Evolutionary conservation across 2,888 invertebrate genomes (phyloP).

Genomic region (Cheilosia soror): DNA sequence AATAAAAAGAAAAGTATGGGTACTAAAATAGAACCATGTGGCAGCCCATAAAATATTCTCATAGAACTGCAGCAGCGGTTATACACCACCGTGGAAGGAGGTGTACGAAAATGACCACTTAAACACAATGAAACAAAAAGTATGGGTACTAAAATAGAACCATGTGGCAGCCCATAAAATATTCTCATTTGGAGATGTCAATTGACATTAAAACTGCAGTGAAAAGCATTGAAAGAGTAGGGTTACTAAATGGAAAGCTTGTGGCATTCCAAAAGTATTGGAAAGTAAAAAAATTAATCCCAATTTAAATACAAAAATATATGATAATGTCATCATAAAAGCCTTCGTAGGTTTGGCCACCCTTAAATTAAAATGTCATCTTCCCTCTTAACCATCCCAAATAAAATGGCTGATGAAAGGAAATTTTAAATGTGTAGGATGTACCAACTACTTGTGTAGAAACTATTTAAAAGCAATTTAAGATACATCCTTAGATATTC

Average conservation of each 20-base stretch:
- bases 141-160: no score
- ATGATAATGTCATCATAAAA: no score
- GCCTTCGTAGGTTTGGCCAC: not conserved
- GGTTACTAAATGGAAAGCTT: not conserved
- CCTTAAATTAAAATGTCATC: not conserved
- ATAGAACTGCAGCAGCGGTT: no score
- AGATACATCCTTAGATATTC: constrained; percentile 1
- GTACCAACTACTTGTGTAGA: not conserved
- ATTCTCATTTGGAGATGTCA: no score
- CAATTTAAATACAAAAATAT: not conserved
- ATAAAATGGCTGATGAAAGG: not conserved
- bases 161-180: no score
- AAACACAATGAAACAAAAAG: no score
- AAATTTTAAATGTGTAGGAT: constrained; percentile 16
- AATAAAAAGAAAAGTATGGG: not conserved
- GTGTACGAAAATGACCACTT: no score
- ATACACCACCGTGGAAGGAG: no score
- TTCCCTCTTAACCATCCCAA: not conserved
- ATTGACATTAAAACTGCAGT: not conserved
- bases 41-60: not conserved
- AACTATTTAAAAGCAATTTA: not conserved
- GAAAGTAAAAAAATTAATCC: not conserved
- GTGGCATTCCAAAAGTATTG: not conserved
- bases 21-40: not conserved
- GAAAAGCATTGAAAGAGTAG: not conserved